Conservation (phyloP, 1,140 invertebrate genomes). For the Araneus ventricosus region DNA sequence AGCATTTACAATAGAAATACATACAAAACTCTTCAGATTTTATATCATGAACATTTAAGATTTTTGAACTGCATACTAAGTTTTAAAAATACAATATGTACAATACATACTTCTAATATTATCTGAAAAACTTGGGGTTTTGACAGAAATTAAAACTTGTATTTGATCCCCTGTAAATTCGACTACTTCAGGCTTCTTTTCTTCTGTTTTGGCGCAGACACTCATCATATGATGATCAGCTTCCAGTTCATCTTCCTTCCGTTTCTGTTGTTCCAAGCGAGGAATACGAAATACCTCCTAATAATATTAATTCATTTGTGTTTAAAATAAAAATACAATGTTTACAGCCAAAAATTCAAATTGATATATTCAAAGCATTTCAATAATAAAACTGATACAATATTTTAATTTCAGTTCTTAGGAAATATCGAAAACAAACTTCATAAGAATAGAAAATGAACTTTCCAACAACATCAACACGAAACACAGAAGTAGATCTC, state of each 20-base stretch:
- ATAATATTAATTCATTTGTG: no score
- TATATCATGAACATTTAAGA: neutral
- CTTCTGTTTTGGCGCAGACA: neutral
- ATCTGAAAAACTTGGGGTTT: conserved; percentile 33
- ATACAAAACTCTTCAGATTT: neutral
- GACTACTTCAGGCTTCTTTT: conserved; percentile 75
- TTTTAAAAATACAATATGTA: neutral
- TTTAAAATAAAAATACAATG: no score
- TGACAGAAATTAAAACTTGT: conserved; percentile 65
- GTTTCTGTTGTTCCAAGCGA: conserved; percentile 95
- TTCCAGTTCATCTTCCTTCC: conserved; percentile 91
- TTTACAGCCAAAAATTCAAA: no score
- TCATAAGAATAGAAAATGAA: neutral
- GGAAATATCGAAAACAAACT: neutral
- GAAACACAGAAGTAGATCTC: neutral
- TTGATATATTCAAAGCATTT: no score
- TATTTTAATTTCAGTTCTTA: neutral
- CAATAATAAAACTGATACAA: no score
- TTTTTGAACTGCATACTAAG: no score
- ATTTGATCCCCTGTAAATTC: conserved; percentile 63
- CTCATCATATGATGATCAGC: conserved; percentile 81
- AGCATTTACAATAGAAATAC: no score
- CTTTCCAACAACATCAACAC: neutral
- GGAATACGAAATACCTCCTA: conserved; percentile 96
- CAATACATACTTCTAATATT: conserved; percentile 50